Base-by-base conservation (phyloP, 2,888 invertebrate species). In the Cosmia pyralina region DNA sequence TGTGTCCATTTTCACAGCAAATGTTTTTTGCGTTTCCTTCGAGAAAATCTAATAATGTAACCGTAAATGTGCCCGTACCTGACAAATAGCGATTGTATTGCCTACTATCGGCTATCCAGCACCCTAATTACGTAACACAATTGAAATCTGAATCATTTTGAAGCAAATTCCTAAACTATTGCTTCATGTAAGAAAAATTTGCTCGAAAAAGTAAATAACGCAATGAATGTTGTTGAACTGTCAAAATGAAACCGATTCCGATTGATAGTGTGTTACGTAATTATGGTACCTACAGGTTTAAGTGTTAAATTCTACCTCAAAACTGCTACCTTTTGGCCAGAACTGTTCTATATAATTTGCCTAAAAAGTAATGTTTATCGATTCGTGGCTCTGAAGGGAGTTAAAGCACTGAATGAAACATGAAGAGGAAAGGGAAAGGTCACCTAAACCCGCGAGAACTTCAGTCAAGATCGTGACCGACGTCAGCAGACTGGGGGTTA, bases 401-500 rank as follows among this genome's bases (percentile, higher is more conserved):
- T 72, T 83, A 76, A 79, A 81, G 68, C 68, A 46, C 75, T 88
- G 85, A 88, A 89, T 89, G 82, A 87, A 87, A 85, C 81, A 88
- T 87, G 83, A 88, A 87, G 75, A 74, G 72, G 65, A 74, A 82
- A 80, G 77, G 65, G 66, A 72, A 80, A 85, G 83, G 82, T 87
- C 80, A 82, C 74, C 71, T 65, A 59, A 70, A 72, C 76, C 76
- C 67, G 55, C 78, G 77, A 79, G 65, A 74, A 69, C 46, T 53
- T 55, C 46, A 64, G 59, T n/a, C 59, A 53, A 60, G 52, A 57
- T 50, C 48, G 11, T 15, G 13, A 41, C 46, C 58, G 67, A 69
- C 73, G 68, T 71, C 75, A 72, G 73, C 75, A 60, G 70, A 41
- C 64, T 57, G 38, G 70, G 72, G 74, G 88, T 93, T 92, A 91